Base-by-base conservation (phyloP, 37 sponge, comb jelly and placozoan species). In the Geodia barretti region DNA sequence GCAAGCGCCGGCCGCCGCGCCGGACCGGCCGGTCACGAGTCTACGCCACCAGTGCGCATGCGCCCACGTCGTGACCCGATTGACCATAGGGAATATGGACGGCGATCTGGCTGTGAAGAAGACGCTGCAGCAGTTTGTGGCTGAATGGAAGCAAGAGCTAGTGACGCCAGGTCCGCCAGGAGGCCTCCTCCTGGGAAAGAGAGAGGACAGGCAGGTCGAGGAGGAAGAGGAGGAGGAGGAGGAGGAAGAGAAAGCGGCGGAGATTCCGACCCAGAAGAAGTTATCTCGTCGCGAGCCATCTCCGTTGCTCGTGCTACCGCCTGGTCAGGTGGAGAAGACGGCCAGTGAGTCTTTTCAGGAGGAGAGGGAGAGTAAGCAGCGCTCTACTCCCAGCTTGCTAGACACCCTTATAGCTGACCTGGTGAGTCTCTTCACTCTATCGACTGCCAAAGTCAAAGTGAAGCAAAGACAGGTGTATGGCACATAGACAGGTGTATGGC, bases 331-430 rank as follows among this genome's bases (percentile, higher is more conserved):
- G 58, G 54, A 66, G 67, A 64, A 23, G 2, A 40, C 35, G 35
- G 11, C 28, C 33, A 38, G 68, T 38, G 23, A 25, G n/a, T n/a
- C 39, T 28, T 54, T 59, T n/a, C 28, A 5, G 20, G 42, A 19
- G n/a, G 34, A 62, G 19, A n/a, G 23, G 54, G 34, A 33, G 19
- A n/a, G 43, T 62, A 23, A 23, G 24, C 29, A 25, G 24, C 5
- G 60, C 32, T 36, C 39, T 36, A 0, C 77, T n/a, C 21, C 39
- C 24, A 79, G 70, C 29, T 81, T 91, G 17, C 78, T 91, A 31
- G 87, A 86, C 30, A 78, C 68, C 23, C 79, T 91, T 0, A 85
- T 91, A 32, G 63, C 87, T 54, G 91, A 91, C 65, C 60, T 90
- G 90, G 90, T 90, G 66, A 75, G 80, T 66, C 30, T 61, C 24